Conservation (phyloP, 2,113 vertebrate genomes). For the Acanthisitta chloris region DNA sequence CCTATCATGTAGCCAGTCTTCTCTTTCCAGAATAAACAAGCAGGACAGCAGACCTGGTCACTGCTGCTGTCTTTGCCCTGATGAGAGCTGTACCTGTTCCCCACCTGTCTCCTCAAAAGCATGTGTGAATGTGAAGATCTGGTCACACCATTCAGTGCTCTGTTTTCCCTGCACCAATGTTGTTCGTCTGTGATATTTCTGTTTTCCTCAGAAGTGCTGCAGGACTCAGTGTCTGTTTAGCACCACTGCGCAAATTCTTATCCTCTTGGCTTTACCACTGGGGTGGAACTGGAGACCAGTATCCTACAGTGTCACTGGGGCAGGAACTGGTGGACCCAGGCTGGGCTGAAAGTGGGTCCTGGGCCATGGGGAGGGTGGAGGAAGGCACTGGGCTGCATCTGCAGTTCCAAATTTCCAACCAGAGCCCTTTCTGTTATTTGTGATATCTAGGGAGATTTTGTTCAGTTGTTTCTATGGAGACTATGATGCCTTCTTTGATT, state of each 20-base stretch:
- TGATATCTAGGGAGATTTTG: neutral
- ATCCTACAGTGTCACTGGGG: accelerated
- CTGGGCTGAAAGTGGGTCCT: neutral
- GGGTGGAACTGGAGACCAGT: accelerated
- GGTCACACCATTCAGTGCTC: accelerated
- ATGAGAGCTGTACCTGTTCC: neutral
- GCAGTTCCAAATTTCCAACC: neutral
- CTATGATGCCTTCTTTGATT: neutral
- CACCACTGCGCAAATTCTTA: neutral
- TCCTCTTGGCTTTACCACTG: neutral
- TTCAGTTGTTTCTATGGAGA: constrained; percentile 46
- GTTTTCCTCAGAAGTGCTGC: neutral
- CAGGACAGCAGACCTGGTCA: accelerated
- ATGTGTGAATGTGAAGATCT: accelerated
- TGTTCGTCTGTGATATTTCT: neutral
- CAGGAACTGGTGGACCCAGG: neutral
- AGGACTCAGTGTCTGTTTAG: neutral
- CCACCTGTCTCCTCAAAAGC: neutral
- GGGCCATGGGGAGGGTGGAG: neutral
- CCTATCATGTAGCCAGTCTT: neutral
- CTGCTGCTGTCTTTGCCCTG: neutral
- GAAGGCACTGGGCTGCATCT: neutral
- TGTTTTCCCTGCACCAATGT: neutral
- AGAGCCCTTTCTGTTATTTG: neutral
- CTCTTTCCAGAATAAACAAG: neutral